These are phyloP conservation scores for Plodia interpunctella DNA, from an alignment of 1,140 invertebrate genomes.

Conservation along the genomic window DNA sequence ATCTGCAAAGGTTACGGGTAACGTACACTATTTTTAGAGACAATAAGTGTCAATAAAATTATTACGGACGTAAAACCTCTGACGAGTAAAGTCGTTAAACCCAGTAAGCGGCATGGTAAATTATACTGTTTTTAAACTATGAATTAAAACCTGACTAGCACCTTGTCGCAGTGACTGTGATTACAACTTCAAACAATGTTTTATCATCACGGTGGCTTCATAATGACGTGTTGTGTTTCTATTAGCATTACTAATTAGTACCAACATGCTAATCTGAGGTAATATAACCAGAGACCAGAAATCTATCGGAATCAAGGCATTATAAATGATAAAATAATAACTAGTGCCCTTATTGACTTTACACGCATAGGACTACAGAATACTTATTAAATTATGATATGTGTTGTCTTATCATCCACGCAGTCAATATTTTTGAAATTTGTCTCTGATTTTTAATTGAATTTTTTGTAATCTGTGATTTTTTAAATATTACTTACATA, in stretches of 20 bases:
- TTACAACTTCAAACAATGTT: slow-evolving; percentile 26
- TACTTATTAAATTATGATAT: no score
- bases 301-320: background rate
- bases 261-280: background rate
- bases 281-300: background rate
- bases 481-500: no score
- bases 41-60: slow-evolving; percentile 1
- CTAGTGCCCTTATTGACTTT: no score
- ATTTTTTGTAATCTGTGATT: no score
- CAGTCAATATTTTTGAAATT: no score
- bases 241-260: slow-evolving; percentile 13
- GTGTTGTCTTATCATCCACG: no score
- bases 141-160: background rate
- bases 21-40: background rate
- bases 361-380: no score
- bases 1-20: background rate
- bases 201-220: slow-evolving; percentile 16
- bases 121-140: background rate
- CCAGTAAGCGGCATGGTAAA: background rate
- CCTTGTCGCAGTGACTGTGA: slow-evolving; percentile 13
- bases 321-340: background rate
- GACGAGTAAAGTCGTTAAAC: background rate
- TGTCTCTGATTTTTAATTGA: no score
- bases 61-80: background rate
- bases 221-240: background rate